These are phyloP conservation scores for Harlomillsia oculata DNA, from an alignment of 1,140 invertebrate genomes.

Conservation along the genomic window DNA sequence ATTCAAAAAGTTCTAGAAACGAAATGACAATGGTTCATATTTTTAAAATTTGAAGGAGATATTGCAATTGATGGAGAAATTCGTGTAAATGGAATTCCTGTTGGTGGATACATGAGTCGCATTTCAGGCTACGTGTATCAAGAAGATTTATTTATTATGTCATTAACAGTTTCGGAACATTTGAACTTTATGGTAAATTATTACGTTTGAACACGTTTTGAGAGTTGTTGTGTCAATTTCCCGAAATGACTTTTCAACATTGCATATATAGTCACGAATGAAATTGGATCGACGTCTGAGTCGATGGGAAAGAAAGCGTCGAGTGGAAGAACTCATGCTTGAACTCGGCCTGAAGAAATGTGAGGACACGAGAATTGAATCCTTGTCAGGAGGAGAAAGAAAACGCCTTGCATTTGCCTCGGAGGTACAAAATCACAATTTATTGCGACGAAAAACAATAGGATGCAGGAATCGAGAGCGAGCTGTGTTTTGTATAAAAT, in stretches of 20 bases:
- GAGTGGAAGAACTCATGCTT: conserved; percentile 55
- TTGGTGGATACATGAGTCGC: conserved; percentile 41
- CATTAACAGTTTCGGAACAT: conserved; percentile 49
- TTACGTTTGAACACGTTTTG: background rate
- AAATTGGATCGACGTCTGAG: conserved; percentile 60
- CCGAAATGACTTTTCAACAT: too few relatives aligned
- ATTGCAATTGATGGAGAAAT: conserved; percentile 43
- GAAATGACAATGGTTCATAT: background rate
- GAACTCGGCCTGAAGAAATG: conserved; percentile 56
- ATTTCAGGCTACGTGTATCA: conserved; percentile 50
- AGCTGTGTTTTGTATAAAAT: background rate
- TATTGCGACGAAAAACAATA: background rate
- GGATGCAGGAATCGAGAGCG: background rate
- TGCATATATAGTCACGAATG: conserved; percentile 64
- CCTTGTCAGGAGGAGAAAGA: conserved; percentile 44
- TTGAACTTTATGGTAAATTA: conserved; percentile 44
- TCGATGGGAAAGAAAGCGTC: conserved; percentile 48
- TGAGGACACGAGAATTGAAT: conserved; percentile 47
- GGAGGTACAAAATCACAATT: conserved; percentile 36
- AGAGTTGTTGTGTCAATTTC: too few relatives aligned
- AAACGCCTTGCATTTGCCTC: conserved; percentile 45
- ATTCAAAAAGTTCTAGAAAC: background rate
- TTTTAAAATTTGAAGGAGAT: conserved; percentile 33
- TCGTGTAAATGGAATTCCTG: conserved; percentile 40
- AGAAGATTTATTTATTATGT: conserved; percentile 49